These are phyloP conservation scores for Euplexia lucipara DNA, from an alignment of 2,888 invertebrate genomes.

Conservation along the genomic window DNA sequence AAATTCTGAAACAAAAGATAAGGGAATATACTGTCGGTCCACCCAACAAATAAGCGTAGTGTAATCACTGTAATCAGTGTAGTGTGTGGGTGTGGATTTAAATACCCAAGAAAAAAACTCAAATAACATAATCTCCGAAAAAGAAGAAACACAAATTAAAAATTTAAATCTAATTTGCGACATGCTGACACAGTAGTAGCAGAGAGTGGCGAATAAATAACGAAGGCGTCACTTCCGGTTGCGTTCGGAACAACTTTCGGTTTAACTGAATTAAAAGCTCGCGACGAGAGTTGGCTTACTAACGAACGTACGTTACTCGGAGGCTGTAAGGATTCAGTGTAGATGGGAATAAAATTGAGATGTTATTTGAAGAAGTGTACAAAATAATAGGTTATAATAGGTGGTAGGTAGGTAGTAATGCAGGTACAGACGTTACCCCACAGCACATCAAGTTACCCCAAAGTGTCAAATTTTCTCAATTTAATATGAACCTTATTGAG, in stretches of 20 bases:
- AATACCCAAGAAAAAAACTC: not conserved
- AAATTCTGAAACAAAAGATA: too few relatives aligned
- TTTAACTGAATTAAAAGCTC: conserved; percentile 88
- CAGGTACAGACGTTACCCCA: too few relatives aligned
- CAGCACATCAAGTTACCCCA: too few relatives aligned
- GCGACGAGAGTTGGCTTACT: conserved; percentile 80
- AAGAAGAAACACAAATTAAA: conserved; percentile 39
- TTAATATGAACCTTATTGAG: too few relatives aligned
- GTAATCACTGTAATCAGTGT: too few relatives aligned
- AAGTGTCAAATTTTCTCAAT: too few relatives aligned
- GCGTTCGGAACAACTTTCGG: conserved; percentile 72
- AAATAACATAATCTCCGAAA: conserved; percentile 8
- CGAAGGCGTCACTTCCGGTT: conserved; percentile 75
- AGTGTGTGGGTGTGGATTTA: too few relatives aligned
- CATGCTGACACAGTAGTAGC: conserved; percentile 57
- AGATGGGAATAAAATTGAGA: conserved; percentile 26
- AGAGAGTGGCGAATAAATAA: conserved; percentile 66
- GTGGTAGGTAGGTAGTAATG: too few relatives aligned
- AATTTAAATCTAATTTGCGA: conserved; percentile 55
- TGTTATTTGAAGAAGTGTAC: conserved; percentile 16
- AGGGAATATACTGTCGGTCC: too few relatives aligned
- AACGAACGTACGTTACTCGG: conserved; percentile 78
- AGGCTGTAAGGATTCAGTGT: conserved; percentile 64
- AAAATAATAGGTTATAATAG: too few relatives aligned
- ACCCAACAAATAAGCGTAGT: too few relatives aligned